Evolutionary conservation across 2,113 vertebrate genomes (phyloP).

Genomic region (Pseudorectes ferrugineus): DNA sequence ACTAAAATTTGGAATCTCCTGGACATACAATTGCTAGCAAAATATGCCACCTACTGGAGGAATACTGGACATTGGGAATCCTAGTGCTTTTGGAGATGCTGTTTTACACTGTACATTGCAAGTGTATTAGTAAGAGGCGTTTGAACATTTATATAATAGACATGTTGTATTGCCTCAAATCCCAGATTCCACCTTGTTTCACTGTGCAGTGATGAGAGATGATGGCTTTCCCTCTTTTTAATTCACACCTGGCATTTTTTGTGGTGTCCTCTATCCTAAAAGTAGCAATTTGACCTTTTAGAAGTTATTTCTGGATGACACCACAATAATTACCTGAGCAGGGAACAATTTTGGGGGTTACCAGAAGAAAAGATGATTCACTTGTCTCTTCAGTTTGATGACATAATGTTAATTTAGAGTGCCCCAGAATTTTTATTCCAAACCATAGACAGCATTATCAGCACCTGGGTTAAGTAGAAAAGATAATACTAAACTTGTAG

Average conservation of each 20-base stretch:
- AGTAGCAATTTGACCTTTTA: background rate
- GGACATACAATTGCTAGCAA: background rate
- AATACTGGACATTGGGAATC: background rate
- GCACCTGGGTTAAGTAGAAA: background rate
- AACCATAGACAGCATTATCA: background rate
- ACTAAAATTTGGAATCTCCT: background rate
- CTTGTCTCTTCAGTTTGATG: background rate
- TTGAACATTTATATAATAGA: background rate
- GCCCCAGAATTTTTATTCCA: background rate
- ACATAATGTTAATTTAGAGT: background rate
- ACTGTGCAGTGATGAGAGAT: background rate
- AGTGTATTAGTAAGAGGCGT: background rate
- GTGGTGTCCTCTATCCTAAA: background rate
- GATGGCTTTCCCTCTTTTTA: background rate
- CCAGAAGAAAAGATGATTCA: background rate
- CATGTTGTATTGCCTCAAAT: background rate
- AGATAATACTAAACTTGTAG: background rate
- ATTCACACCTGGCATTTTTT: background rate
- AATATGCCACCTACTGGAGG: constrained; percentile 33
- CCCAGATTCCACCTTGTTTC: background rate
- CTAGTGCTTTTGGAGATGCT: background rate
- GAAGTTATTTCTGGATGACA: background rate
- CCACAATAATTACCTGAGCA: background rate
- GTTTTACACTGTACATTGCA: background rate
- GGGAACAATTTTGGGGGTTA: background rate